Evolutionary conservation across 53 echinoderm and acorn worm species (phyloP).

Genomic region (Antedon mediterranea): DNA sequence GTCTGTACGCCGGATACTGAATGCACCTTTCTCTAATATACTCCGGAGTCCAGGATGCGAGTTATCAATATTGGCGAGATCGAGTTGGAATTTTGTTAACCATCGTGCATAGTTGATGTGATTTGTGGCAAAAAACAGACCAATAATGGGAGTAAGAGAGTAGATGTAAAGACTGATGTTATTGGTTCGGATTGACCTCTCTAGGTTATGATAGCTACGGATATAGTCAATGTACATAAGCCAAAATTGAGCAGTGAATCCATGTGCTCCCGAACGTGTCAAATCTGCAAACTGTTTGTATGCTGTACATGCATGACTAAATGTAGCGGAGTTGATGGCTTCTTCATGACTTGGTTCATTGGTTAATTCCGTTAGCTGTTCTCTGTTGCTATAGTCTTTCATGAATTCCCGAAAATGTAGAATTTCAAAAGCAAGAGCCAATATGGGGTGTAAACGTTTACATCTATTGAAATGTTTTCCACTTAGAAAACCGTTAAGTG

Average conservation of each 20-base stretch:
- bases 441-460: conserved; percentile 16
- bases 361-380: background rate
- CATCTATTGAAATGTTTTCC: conserved; percentile 14
- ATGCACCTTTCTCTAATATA: too few relatives aligned
- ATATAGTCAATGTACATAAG: conserved; percentile 3
- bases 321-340: background rate
- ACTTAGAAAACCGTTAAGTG: conserved; percentile 1
- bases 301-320: background rate
- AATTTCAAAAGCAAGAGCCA: conserved; percentile 17
- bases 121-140: conserved; percentile 19
- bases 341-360: background rate
- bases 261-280: background rate
- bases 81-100: conserved; percentile 11
- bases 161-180: conserved; percentile 10
- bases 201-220: background rate
- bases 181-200: conserved; percentile 1
- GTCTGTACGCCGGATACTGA: too few relatives aligned
- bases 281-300: conserved; percentile 2
- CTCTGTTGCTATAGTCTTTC: background rate
- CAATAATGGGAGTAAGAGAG: background rate
- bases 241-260: conserved; percentile 16
- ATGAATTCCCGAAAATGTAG: conserved; percentile 12
- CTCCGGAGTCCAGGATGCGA: too few relatives aligned
- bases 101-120: conserved; percentile 14
- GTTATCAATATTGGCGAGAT: too few relatives aligned